Evolutionary conservation across 2,888 invertebrate genomes (phyloP), one percentile per base, ranked within the genome.

Genomic region (Yponomeuta sedellus): DNA sequence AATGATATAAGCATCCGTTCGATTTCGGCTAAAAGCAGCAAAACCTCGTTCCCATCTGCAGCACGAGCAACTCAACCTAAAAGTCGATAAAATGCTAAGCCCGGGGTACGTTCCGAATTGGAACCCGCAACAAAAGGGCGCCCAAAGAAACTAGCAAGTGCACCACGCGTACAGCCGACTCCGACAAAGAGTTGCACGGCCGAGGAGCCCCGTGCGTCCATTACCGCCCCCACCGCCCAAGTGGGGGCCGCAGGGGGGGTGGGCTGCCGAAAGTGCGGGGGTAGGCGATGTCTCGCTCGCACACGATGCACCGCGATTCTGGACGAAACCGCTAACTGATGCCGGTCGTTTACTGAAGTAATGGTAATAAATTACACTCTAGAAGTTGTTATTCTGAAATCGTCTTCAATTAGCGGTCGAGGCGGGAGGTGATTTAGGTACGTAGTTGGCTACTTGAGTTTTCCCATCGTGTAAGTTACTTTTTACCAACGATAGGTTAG

Each of bases 121-220:
- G 83, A 88, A 87, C 85, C 81, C 81, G 80, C 85, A 77, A 79
- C 79, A 89, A 89, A 88, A 88, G 83, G 81, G 85, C 82, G 82
- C 83, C 85, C 87, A 88, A 89, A 89, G 90, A 90, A 89, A 88
- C 80, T 83, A 83, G 84, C 85, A 85, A 88, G 88, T 85, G 86
- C 83, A 25, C 64, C 66, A 89, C 88, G 90, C 89, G 86, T 87
- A 83, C 84, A 82, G 80, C 84, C 83, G 78, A 28, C 76, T 82
- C 85, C 84, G 87, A 88, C 86, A 88, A 86, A 87, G 85, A 82
- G 84, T 66, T 68, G 67, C 82, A 83, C 80, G 82, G 80, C 83
- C 81, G 85, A 82, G 81, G 83, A 85, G 86, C 85, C 84, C 85
- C 85, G 80, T 89, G 90, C 90, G 90, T 90, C 90, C 90, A 88